Evolutionary conservation across 2,888 invertebrate species (phyloP).

Genomic region (Diogma glabrata): DNA sequence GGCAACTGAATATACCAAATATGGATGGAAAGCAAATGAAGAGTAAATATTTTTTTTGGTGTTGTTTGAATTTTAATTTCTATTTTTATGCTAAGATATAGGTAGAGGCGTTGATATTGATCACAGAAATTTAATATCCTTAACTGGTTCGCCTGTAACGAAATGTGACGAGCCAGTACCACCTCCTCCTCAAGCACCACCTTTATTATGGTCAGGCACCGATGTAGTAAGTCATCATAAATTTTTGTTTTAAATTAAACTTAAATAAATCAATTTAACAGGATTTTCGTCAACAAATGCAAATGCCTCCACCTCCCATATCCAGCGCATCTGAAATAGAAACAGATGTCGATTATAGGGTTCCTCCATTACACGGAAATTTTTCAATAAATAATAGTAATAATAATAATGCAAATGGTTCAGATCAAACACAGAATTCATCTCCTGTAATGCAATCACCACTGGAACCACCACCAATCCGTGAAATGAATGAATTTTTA

Average conservation of each 20-base stretch:
- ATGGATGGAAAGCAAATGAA: background rate
- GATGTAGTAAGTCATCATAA: background rate
- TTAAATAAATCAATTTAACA: background rate
- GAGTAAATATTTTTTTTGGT: background rate
- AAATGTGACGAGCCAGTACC: constrained; percentile 14
- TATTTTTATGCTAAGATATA: constrained; percentile 21
- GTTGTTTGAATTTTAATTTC: too few species aligned
- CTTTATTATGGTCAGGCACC: constrained; percentile 12
- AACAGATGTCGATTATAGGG: constrained; percentile 31
- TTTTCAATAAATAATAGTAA: background rate
- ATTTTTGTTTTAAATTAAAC: background rate
- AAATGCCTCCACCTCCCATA: background rate
- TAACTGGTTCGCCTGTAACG: constrained; percentile 57
- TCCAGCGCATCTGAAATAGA: background rate
- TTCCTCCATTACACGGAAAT: constrained; percentile 18
- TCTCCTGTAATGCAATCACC: constrained; percentile 18
- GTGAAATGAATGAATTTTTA: constrained; percentile 11
- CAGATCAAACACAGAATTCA: too few species aligned
- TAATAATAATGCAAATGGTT: too few species aligned
- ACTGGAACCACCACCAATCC: constrained; percentile 19
- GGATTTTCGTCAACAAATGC: constrained; percentile 9
- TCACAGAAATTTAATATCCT: constrained; percentile 71
- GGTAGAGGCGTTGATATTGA: constrained; percentile 52
- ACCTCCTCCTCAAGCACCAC: constrained; percentile 17
- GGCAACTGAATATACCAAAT: constrained; percentile 39